These are phyloP conservation scores for Siniperca obscura DNA, from an alignment of 2,797 vertebrate genomes.

Conservation along the genomic window DNA sequence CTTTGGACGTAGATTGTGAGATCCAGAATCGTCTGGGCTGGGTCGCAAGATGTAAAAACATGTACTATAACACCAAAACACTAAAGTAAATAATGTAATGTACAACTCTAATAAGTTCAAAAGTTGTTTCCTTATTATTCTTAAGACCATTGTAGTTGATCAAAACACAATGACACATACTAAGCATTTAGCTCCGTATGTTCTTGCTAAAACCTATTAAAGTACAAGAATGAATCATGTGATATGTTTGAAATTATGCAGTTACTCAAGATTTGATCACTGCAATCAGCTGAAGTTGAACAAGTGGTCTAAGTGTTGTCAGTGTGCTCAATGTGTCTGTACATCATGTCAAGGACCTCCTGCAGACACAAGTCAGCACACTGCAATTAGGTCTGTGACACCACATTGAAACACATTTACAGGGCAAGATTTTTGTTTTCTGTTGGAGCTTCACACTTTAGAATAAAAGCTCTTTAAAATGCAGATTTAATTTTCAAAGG, in stretches of 20 bases:
- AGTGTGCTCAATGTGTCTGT: constrained; percentile 9
- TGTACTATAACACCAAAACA: background rate
- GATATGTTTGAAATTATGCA: constrained; percentile 31
- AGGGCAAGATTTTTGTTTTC: background rate
- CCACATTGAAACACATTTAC: constrained; percentile 18
- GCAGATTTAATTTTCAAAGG: background rate
- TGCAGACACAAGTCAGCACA: constrained; percentile 27
- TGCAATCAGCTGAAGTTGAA: constrained; percentile 55
- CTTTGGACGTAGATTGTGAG: background rate
- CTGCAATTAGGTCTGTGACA: constrained; percentile 28
- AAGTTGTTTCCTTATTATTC: background rate
- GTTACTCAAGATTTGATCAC: constrained; percentile 26
- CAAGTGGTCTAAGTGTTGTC: constrained; percentile 28
- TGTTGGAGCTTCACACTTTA: background rate
- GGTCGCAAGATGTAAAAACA: background rate
- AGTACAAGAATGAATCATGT: background rate
- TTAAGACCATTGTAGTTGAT: background rate
- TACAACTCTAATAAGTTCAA: background rate
- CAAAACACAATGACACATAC: background rate
- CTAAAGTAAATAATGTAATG: too few relatives aligned
- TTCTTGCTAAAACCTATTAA: constrained; percentile 3
- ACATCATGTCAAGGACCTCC: constrained; percentile 48
- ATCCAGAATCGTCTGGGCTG: background rate
- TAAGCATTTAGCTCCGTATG: background rate
- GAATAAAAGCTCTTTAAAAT: constrained; percentile 27